These are phyloP conservation scores for Hymenochirus boettgeri DNA, from an alignment of 2,113 vertebrate genomes.

Conservation along the genomic window DNA sequence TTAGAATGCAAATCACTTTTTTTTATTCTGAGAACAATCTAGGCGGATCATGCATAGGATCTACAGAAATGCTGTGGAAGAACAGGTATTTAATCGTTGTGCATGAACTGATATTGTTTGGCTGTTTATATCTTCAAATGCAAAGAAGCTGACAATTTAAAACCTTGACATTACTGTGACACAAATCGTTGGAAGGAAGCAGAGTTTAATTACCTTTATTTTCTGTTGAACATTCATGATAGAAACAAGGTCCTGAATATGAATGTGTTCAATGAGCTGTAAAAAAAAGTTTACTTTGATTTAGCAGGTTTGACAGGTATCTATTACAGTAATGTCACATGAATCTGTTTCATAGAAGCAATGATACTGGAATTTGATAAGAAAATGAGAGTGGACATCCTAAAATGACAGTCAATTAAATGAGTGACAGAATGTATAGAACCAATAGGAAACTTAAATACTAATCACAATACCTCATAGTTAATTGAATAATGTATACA, in stretches of 20 bases:
- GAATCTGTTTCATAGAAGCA: too few relatives aligned
- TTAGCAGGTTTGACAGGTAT: too few relatives aligned
- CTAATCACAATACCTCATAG: too few relatives aligned
- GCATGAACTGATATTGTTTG: constrained; percentile 43
- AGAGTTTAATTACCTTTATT: constrained; percentile 56
- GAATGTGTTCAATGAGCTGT: too few relatives aligned
- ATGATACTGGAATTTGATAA: too few relatives aligned
- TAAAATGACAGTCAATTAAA: too few relatives aligned
- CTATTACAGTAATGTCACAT: too few relatives aligned
- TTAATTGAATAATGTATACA: too few relatives aligned
- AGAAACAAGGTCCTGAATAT: neutral
- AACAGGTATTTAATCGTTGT: neutral
- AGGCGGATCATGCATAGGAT: constrained; percentile 13
- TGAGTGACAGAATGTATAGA: too few relatives aligned
- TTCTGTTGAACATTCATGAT: neutral
- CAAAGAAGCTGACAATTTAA: constrained; percentile 55
- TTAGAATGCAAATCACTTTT: constrained; percentile 4
- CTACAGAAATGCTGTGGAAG: neutral
- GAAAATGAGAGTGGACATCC: too few relatives aligned
- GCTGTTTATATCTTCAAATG: constrained; percentile 52
- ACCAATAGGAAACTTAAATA: too few relatives aligned
- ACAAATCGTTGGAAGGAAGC: constrained; percentile 53
- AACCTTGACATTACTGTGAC: constrained; percentile 53
- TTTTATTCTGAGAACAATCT: constrained; percentile 8
- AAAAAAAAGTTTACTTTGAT: too few relatives aligned